These are phyloP conservation scores for Arothron firmamentum DNA, from an alignment of 2,113 vertebrate genomes.

Conservation along the genomic window DNA sequence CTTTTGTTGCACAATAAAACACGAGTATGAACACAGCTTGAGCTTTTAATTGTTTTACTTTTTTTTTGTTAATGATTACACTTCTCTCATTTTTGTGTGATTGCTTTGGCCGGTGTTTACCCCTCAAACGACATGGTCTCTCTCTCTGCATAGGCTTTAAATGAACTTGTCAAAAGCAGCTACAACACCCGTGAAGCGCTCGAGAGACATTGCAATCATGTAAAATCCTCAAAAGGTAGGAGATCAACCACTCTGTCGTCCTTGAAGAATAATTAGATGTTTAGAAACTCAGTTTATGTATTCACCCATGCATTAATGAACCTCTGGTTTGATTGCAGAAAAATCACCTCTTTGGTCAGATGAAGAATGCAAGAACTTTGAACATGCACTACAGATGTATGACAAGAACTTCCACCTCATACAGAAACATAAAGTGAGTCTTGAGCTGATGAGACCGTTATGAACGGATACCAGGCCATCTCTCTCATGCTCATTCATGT, in stretches of 20 bases:
- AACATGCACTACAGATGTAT: conserved; percentile 92
- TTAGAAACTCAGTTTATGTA: neutral
- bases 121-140: neutral
- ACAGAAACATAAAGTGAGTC: conserved; percentile 94
- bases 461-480: neutral
- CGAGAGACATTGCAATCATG: conserved; percentile 82
- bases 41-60: neutral
- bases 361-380: conserved; percentile 97
- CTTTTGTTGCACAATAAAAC: neutral
- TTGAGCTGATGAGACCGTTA: neutral
- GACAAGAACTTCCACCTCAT: conserved; percentile 98
- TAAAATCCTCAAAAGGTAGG: conserved; percentile 86
- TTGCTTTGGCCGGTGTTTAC: neutral
- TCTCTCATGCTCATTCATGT: neutral
- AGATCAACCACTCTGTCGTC: neutral
- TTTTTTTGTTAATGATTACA: neutral
- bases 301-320: neutral
- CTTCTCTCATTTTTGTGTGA: neutral
- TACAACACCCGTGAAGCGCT: conserved; percentile 88
- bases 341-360: conserved; percentile 93
- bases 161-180: conserved; percentile 89
- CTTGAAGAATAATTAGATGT: neutral
- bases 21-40: neutral
- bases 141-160: conserved; percentile 79
- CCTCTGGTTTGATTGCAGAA: conserved; percentile 68